phyloP scores from a whole-genome alignment of 2,797 vertebrate species.

The Schizothorax lantsangensis region DNA sequence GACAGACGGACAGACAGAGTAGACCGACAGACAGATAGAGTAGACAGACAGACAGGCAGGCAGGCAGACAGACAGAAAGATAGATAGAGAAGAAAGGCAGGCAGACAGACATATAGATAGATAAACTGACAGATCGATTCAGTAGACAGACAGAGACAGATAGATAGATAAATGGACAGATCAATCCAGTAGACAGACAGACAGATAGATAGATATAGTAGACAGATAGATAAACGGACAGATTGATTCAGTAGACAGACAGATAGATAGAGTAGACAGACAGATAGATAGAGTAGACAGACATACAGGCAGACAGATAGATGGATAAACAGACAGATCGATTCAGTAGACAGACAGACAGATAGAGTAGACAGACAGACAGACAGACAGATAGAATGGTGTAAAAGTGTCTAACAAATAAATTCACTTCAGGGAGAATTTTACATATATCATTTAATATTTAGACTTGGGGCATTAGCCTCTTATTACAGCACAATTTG shows the following conservation, averaged over 20 bases:
- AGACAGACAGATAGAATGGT: not conserved
- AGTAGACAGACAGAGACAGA: not conserved
- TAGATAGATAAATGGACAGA: not conserved
- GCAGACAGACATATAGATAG: no score
- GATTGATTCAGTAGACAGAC: no score
- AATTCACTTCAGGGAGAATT: slow-evolving; percentile 56
- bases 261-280: not conserved
- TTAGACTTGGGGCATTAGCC: slow-evolving; percentile 92
- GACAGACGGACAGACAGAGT: not conserved
- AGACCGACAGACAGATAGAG: not conserved
- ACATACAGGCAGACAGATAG: not conserved
- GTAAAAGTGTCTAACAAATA: slow-evolving; percentile 32
- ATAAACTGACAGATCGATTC: not conserved
- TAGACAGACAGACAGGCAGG: not conserved
- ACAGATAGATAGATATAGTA: no score
- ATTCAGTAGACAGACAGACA: not conserved
- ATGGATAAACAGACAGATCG: not conserved
- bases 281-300: not conserved
- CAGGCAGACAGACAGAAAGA: no score
- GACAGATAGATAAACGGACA: not conserved
- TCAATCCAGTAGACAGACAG: no score
- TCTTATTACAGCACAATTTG: slow-evolving; percentile 97
- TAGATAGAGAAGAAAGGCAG: no score
- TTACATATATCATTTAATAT: slow-evolving; percentile 95
- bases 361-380: rapidly evolving